A percentile compares a stretch with the other conserved stretches of the same genome.
phyloP scores from a whole-genome alignment of 2,888 invertebrate genomes.

The Deilephila porcellus region DNA sequence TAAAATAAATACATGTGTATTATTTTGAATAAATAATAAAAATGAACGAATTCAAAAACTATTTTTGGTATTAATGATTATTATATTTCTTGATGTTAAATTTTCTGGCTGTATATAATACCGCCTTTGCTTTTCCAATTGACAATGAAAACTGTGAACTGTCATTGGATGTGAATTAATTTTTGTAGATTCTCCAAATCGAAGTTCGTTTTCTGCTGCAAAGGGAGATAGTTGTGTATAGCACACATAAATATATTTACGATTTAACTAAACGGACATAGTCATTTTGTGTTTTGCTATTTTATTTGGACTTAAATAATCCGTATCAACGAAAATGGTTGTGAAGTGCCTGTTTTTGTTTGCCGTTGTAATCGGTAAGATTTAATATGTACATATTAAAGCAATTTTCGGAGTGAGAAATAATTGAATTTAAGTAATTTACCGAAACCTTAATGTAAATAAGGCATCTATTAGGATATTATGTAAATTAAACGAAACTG shows the following conservation, averaged over 20 bases:
- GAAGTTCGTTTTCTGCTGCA: neutral
- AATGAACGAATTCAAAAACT: too few relatives aligned
- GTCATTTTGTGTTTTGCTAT: neutral
- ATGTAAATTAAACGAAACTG: too few relatives aligned
- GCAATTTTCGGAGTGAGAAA: neutral
- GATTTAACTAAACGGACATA: neutral
- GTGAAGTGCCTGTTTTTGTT: slow-evolving; percentile 42
- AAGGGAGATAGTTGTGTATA: neutral
- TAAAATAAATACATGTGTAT: too few relatives aligned
- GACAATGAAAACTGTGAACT: neutral
- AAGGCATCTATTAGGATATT: too few relatives aligned
- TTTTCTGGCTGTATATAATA: too few relatives aligned
- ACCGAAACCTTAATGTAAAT: neutral
- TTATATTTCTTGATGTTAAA: too few relatives aligned
- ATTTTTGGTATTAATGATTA: too few relatives aligned
- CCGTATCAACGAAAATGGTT: slow-evolving; percentile 39
- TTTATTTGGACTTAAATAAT: neutral
- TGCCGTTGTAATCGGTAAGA: slow-evolving; percentile 48
- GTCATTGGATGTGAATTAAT: neutral
- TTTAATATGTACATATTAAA: slow-evolving; percentile 3
- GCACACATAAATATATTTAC: neutral
- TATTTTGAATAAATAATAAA: too few relatives aligned
- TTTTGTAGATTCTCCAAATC: neutral
- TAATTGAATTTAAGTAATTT: neutral
- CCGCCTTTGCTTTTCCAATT: neutral